Evolutionary conservation across 1,140 invertebrate species (phyloP), one percentile per base, ranked within the genome.

Genomic region (Agrypnia vestita): DNA sequence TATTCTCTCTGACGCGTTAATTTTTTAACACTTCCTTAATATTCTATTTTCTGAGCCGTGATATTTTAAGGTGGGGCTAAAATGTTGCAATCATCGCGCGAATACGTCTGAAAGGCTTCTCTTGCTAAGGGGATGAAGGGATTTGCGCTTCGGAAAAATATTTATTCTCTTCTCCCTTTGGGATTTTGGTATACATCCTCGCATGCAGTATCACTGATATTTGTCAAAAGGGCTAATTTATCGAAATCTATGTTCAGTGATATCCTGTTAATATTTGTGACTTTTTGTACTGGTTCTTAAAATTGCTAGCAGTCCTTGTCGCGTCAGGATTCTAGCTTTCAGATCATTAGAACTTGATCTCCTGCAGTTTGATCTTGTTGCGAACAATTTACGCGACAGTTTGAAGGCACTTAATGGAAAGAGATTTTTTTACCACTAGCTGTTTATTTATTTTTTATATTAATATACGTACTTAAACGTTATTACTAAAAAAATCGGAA

Each of bases 71-170:
- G 25, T 6, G 6, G 17, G 55, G 55, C 55, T 19, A 17, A 12
- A 1, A 19, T 19, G 6, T 59, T 59, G 17, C 17, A 59, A 59
- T 21, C 15, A 59, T 59, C 21, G 55, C 53, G 17, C 51, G 12
- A 53, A 13, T 55, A 55, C 53, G 55, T 59, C 17, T 1, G 21
- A 21, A 59, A 59, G 15, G 55, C 55, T 59, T 59, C 55, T 59
- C 17, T 21, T 21, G 15, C 55, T 21, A 59, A 19, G 55, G 55
- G 55, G 55, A 59, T 59, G 55, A 59, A 59, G 15, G 21, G 55
- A 59, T 59, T 59, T 17, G 55, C 55, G 15, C 55, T 59, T 59
- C 15, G 55, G 55, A 59, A 59, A 59, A 59, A 59, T 21, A 21
- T 59, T 59, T 17, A 21, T 59, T 59, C 11, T 59, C 13, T 59